Conservation (phyloP, 2,888 invertebrate genomes). For the Axea sp. region DNA sequence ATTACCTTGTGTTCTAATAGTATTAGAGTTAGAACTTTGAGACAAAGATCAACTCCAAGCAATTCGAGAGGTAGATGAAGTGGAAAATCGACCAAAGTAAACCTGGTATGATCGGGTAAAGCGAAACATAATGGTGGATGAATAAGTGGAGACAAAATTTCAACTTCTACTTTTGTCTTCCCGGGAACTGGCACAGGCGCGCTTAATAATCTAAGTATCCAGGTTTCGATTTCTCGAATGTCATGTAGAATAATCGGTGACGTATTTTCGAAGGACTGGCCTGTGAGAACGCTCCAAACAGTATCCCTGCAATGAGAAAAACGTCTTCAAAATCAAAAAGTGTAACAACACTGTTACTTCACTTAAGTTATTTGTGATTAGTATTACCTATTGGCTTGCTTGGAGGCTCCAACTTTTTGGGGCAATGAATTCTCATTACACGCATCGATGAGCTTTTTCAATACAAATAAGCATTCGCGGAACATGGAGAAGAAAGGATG, state of each 20-base stretch:
- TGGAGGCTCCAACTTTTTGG: conserved; percentile 92
- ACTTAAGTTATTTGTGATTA: conserved; percentile 36
- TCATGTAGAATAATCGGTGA: conserved; percentile 96
- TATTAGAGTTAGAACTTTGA: conserved; percentile 97
- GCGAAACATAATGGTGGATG: conserved; percentile 95
- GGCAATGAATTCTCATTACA: conserved; percentile 97
- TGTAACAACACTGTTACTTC: conserved; percentile 55
- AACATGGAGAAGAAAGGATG: conserved; percentile 99
- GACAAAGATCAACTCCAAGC: conserved; percentile 97
- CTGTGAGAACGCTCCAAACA: conserved; percentile 97
- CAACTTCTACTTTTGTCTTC: conserved; percentile 88
- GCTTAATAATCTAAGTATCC: conserved; percentile 97
- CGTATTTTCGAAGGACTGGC: conserved; percentile 88
- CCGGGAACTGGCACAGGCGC: conserved; percentile 99
- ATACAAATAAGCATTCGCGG: conserved; percentile 96
- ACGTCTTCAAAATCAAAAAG: conserved; percentile 60
- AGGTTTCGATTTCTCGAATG: conserved; percentile 98
- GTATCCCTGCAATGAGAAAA: conserved; percentile 86
- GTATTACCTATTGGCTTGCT: conserved; percentile 88
- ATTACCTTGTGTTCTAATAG: conserved; percentile 97
- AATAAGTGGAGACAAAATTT: conserved; percentile 91
- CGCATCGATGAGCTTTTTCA: conserved; percentile 97
- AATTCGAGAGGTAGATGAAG: conserved; percentile 98
- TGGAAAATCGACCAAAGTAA: conserved; percentile 98
- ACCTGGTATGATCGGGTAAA: conserved; percentile 97